Conservation (phyloP, 2,113 vertebrate genomes). For the Oceanodroma tethys region DNA sequence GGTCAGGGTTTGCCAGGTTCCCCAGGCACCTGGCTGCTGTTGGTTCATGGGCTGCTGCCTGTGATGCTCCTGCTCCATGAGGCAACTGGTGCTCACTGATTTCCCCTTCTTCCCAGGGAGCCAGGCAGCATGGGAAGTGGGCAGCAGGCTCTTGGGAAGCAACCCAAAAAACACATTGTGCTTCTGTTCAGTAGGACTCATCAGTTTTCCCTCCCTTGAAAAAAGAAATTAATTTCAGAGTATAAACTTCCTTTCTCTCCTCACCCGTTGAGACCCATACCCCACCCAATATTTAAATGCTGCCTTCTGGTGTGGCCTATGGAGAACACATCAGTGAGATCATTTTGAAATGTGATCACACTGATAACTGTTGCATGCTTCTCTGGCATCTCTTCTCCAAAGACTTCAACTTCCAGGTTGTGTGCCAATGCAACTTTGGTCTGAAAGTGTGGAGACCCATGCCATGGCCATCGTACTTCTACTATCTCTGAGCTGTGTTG, state of each 20-base stretch:
- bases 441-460: neutral
- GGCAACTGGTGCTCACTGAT: neutral
- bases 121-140: neutral
- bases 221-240: neutral
- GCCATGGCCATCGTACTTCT: neutral
- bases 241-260: neutral
- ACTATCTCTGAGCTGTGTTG: neutral
- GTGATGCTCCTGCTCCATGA: neutral
- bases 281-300: neutral
- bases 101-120: neutral
- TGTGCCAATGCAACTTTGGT: neutral
- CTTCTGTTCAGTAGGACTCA: neutral
- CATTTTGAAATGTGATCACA: neutral
- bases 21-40: neutral
- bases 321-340: neutral
- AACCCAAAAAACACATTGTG: rapidly evolving
- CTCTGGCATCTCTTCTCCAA: neutral
- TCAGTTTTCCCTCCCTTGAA: neutral
- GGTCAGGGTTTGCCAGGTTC: neutral
- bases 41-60: neutral
- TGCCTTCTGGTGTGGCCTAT: neutral
- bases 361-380: neutral
- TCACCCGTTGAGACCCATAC: rapidly evolving
- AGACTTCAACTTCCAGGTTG: neutral
- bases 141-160: neutral